A percentile compares a stretch with the other conserved stretches of the same genome.
phyloP scores from a whole-genome alignment of 2,888 invertebrate genomes.

The Gastrophysa polygoni region DNA sequence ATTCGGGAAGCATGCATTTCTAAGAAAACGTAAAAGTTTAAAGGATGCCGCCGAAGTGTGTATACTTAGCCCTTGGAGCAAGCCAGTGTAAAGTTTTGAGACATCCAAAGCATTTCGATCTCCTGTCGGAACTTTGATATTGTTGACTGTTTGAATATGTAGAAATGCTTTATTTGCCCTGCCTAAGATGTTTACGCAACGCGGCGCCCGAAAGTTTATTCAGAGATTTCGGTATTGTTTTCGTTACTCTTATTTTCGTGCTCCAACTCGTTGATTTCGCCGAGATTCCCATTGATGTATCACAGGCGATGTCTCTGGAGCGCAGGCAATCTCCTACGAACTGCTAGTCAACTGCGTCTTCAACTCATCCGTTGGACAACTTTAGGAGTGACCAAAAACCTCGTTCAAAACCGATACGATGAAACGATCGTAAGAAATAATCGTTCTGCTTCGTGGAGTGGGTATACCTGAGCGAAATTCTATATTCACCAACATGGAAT shows the following conservation, averaged over 20 bases:
- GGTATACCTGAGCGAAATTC: too few species aligned
- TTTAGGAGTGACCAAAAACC: too few species aligned
- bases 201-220: constrained; percentile 21
- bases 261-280: too few species aligned
- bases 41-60: constrained; percentile 46
- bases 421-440: too few species aligned
- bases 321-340: too few species aligned
- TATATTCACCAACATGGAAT: too few species aligned
- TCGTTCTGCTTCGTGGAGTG: too few species aligned
- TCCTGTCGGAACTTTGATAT: constrained; percentile 48
- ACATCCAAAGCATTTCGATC: constrained; percentile 38
- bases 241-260: background rate
- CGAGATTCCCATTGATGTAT: too few species aligned
- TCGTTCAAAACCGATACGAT: too few species aligned
- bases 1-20: constrained; percentile 40
- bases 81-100: constrained; percentile 43
- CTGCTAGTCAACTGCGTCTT: too few species aligned
- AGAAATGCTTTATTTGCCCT: constrained; percentile 51
- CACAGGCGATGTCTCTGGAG: too few species aligned
- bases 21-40: constrained; percentile 50
- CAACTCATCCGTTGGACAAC: too few species aligned
- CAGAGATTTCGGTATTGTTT: constrained; percentile 7
- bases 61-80: constrained; percentile 42
- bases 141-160: constrained; percentile 51
- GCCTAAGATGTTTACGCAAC: constrained; percentile 49